Evolutionary conservation across 2,888 invertebrate genomes (phyloP), one percentile per base, ranked within the genome.

Genomic region (Oscheius onirici): DNA sequence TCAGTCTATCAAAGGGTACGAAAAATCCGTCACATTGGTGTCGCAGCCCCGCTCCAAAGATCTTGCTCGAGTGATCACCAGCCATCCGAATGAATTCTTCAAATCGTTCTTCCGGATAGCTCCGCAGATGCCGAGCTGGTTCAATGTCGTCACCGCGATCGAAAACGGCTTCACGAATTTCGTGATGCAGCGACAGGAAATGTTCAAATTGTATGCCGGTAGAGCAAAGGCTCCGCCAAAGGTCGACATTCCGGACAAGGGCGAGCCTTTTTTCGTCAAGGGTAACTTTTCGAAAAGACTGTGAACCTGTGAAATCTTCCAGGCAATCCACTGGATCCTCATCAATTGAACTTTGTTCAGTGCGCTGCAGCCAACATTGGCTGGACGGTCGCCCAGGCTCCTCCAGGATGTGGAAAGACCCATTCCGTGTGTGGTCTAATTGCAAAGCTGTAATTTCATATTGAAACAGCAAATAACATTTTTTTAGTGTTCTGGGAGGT

Each of bases 391-490:
- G 66, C 41, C 2, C 52, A 52, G 17, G 66, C 66, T 13, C 66
- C 66, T n/a, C 66, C 66, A 8, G 66, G 66, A n/a, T 54, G 66
- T 66, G 66, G 66, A 34, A 66, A 66, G 43, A 66, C 66, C 2
- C 54, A 52, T 24, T 40, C 54, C 2, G 28, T 41, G 3, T 51
- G 52, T 15, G 66, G 52, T n/a, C 54, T 66, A 5, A 41, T 66
- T 1, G 46, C 63, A 2, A 17, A 63, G 20, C 63, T 63, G 49
- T 49, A 46, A 24, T 8, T 43, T 55, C n/a, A n/a, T n/a, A n/a
- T n/a, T n/a, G n/a, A 17, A 46, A 10, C n/a, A 20, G 46, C 46
- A 5, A n/a, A n/a, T n/a, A n/a, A 55, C 13, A 26, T 26, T 13
- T 55, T 52, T 24, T 52, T 22, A n/a, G 20, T 11, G 13, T 8